Evolutionary conservation across 2,113 vertebrate species (phyloP), one percentile per base, ranked within the genome.

Genomic region (Sciurus niger): DNA sequence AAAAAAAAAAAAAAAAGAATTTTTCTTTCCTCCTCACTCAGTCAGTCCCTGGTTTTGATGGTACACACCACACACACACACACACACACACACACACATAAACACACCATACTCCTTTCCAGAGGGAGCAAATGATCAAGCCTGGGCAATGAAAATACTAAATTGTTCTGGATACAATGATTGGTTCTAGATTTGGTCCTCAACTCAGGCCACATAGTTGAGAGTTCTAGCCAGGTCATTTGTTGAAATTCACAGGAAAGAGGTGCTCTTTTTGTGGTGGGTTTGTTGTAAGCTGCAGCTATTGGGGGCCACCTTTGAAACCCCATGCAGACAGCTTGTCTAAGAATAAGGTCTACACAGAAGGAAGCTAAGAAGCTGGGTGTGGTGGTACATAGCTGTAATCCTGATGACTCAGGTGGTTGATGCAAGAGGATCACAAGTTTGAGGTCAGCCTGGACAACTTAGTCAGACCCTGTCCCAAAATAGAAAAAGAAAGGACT

Each of bases 331-430:
- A 73, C 6, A 58, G n/a, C 46, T 86, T 92, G 51, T 92, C 37
- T 86, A 74, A 79, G 65, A 92, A 67, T 67, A 79, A 88, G n/a
- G 17, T 83, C 25, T 37, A 67, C 72, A 90, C 28, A 86, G 14
- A 90, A 48, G 20, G 34, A 78, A 68, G 58, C 58, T 60, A 60
- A 60, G 58, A 60, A 24, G 22, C 58, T 60, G 58, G 22, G 58
- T 60, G 53, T 53, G 58, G 58, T 60, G 22, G 18, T 24, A 8
- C 22, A 60, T 24, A 60, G 18, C 58, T 60, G 58, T 60, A 25
- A 60, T 60, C 58, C 58, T 22, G 24, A 9, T 24, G 58, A 22
- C 58, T 60, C 22, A 60, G 58, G 58, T 9, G 58, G 58, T 22
- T 60, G 22, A 60, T 6, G 58, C 6, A 24, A 60, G 58, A 60